Evolutionary conservation across 2,113 vertebrate species (phyloP), one percentile per base, ranked within the genome.

Genomic region (Blennius ocellaris): DNA sequence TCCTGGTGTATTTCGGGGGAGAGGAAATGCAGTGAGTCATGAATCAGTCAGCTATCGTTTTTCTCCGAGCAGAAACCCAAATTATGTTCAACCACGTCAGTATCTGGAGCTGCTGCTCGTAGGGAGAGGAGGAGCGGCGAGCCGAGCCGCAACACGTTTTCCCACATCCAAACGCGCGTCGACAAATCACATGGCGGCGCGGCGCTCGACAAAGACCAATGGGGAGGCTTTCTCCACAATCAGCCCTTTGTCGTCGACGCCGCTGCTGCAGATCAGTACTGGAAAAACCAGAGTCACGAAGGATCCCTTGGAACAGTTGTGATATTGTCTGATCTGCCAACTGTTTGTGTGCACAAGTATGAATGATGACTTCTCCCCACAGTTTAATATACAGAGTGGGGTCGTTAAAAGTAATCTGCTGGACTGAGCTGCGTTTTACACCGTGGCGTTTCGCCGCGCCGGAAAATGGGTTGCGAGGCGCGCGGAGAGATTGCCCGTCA

Each of bases 211-310:
- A 53, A 41, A 10, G 73, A 81, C 87, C 84, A 87, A 86, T 82
- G 6, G 38, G 39, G 8, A 5, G 38, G 52, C 70, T 67, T 2
- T 10, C 65, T 73, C 56, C 69, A 83, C 89, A 89, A 60, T 43
- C 78, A 56, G 49, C 45, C 36, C 79, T 88, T 86, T 88, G 82
- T 86, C 17, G 82, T 86, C 17, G 21, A 0, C 5, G 38, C 52
- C 47, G 60, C 59, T 39, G 36, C 30, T 55, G 65, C 62, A 12
- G 66, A 79, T 79, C 76, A 57, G 64, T 40, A 84, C 87, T n/a
- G 74, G 85, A 87, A 87, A 86, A 89, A 89, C 78, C 62, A 67
- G 81, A 82, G 49, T 60, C 48, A 38, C 43, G 40, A 71, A 71
- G 16, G 44, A 72, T 68, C 30, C 36, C 21, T 71, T 41, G n/a